Evolutionary conservation across 2,797 vertebrate genomes (phyloP).

Genomic region (Tinamus major): DNA sequence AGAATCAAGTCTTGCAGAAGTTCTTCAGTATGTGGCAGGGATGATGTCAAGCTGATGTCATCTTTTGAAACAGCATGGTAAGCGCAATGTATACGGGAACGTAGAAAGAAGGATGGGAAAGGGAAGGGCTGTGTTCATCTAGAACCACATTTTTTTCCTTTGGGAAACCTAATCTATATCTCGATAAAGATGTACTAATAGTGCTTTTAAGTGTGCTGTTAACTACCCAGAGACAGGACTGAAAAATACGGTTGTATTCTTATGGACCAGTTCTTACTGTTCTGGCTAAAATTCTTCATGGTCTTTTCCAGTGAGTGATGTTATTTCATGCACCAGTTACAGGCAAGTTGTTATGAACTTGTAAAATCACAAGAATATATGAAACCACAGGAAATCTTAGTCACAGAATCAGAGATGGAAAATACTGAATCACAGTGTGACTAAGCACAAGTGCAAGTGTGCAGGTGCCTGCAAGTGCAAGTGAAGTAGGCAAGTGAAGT

Average conservation of each 20-base stretch:
- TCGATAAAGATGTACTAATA: neutral
- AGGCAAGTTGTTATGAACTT: neutral
- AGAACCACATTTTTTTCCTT: neutral
- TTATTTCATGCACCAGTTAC: fast-evolving
- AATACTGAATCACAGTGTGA: neutral
- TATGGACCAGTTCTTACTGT: neutral
- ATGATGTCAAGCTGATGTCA: neutral
- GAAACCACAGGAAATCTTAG: neutral
- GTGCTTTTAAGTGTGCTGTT: neutral
- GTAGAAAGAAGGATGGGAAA: neutral
- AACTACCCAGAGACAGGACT: neutral
- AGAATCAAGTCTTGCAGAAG: neutral
- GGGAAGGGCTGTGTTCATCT: neutral
- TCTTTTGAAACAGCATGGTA: neutral
- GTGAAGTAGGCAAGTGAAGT: too few relatives aligned
- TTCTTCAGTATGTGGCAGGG: neutral
- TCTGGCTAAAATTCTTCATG: neutral
- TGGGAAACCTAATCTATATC: neutral
- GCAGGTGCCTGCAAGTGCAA: neutral
- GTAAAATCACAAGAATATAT: neutral
- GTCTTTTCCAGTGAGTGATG: neutral
- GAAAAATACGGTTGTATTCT: neutral
- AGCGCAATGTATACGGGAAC: fast-evolving
- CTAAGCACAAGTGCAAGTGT: neutral
- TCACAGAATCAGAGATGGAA: neutral